These are phyloP conservation scores for Diplolepis rosae DNA, from an alignment of 2,888 invertebrate species.

Conservation along the genomic window DNA sequence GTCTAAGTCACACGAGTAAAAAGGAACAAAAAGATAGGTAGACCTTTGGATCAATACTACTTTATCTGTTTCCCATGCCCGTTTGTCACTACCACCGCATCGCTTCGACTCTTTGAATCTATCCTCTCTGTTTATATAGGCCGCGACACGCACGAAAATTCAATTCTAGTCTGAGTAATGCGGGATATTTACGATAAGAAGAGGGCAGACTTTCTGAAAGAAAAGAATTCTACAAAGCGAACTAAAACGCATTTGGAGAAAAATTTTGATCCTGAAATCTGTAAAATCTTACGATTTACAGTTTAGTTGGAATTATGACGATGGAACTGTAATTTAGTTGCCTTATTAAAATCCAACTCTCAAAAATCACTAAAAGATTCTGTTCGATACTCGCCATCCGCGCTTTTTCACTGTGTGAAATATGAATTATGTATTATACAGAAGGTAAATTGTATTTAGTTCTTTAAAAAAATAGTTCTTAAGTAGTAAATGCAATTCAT, in stretches of 20 bases:
- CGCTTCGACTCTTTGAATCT: not conserved
- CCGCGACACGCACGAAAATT: slow-evolving; percentile 9
- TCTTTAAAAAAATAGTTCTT: too few species aligned
- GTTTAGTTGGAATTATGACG: too few species aligned
- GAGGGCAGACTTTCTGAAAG: not conserved
- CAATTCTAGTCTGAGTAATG: slow-evolving; percentile 2
- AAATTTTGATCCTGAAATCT: not conserved
- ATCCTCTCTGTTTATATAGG: slow-evolving; percentile 1
- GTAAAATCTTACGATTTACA: too few species aligned
- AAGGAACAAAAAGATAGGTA: not conserved
- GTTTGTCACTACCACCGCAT: not conserved
- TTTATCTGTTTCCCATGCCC: slow-evolving; percentile 21
- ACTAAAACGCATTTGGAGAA: not conserved
- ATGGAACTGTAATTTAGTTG: too few species aligned
- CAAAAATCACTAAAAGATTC: too few species aligned
- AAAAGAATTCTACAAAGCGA: not conserved
- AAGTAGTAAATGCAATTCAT: too few species aligned
- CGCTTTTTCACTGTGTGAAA: too few species aligned
- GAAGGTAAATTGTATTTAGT: too few species aligned
- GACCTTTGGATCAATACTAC: slow-evolving; percentile 10
- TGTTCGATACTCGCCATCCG: too few species aligned
- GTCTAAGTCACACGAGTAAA: not conserved
- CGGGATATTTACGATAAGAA: slow-evolving; percentile 13
- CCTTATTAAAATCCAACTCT: too few species aligned
- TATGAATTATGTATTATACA: too few species aligned